These are phyloP conservation scores for Stegophylla sp. DNA, from an alignment of 2,888 invertebrate species.

Conservation along the genomic window DNA sequence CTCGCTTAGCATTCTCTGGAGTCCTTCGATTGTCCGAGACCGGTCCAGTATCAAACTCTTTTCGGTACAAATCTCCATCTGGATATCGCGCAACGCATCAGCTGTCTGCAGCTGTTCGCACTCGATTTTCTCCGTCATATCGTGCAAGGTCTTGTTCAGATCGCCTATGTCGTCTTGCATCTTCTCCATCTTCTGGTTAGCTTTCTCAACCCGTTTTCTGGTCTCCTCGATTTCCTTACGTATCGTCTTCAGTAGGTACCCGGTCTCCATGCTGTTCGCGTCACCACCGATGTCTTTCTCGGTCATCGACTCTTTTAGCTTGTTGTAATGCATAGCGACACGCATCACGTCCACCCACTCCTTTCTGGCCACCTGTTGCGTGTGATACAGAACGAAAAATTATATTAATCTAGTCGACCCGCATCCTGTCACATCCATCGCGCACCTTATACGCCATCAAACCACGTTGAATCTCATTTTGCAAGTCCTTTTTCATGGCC, in stretches of 20 bases:
- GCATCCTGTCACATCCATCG: not conserved
- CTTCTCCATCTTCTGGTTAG: slow-evolving; percentile 27
- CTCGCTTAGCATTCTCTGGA: too few relatives aligned
- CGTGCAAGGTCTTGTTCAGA: slow-evolving; percentile 33
- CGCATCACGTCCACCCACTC: slow-evolving; percentile 56
- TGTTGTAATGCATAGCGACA: slow-evolving; percentile 37
- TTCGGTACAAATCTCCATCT: too few relatives aligned
- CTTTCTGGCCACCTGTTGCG: slow-evolving; percentile 3
- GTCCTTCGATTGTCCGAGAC: too few relatives aligned
- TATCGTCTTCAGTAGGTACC: slow-evolving; percentile 43
- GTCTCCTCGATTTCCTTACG: slow-evolving; percentile 44
- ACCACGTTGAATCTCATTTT: slow-evolving; percentile 25
- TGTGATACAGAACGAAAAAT: not conserved
- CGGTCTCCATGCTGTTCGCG: slow-evolving; percentile 3
- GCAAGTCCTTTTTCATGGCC: slow-evolving; percentile 31
- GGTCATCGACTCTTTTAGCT: slow-evolving; percentile 5
- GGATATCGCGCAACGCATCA: not conserved
- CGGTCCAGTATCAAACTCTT: too few relatives aligned
- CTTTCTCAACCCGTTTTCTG: slow-evolving; percentile 28
- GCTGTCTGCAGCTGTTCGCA: not conserved
- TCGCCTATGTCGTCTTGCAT: slow-evolving; percentile 46
- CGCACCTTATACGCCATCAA: slow-evolving; percentile 27
- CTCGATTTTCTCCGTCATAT: slow-evolving; percentile 37
- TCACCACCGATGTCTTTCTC: slow-evolving; percentile 17
- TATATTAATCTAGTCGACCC: not conserved